Evolutionary conservation across 30 jellyfish, hydroid and myxozoan genomes (phyloP), one percentile per base, ranked within the genome.

Genomic region (Pseudorhiza aurosa): DNA sequence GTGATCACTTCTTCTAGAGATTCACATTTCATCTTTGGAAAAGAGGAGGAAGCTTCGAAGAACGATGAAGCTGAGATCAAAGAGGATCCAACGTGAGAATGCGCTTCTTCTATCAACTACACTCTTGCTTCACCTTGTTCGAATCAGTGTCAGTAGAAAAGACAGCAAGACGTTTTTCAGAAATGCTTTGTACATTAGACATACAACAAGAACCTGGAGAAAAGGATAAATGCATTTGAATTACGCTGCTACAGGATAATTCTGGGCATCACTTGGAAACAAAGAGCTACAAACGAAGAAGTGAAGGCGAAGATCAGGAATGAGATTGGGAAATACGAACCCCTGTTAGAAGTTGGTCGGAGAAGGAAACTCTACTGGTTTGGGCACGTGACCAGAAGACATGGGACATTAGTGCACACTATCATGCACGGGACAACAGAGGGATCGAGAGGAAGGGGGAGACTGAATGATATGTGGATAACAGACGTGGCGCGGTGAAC

Each of bases 81-180:
- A 7, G 59, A 21, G 10, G 96, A 85, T 55, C 93, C 96, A 33
- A 68, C 57, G 96, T 87, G n/a, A n/a, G n/a, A n/a, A 77, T 7
- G 96, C 39, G 11, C 33, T 8, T 68, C 46, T 47, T 22, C 14
- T 30, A 9, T 17, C 9, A 4, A 5, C 33, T 19, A n/a, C n/a
- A n/a, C n/a, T n/a, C n/a, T n/a, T n/a, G n/a, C n/a, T n/a, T n/a
- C n/a, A n/a, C n/a, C n/a, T n/a, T n/a, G n/a, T n/a, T n/a, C n/a
- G n/a, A n/a, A n/a, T n/a, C n/a, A n/a, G n/a, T n/a, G n/a, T n/a
- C n/a, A n/a, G n/a, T n/a, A n/a, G n/a, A n/a, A n/a, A n/a, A n/a
- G n/a, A n/a, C n/a, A n/a, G n/a, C n/a, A n/a, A n/a, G n/a, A n/a
- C n/a, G n/a, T n/a, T n/a, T n/a, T n/a, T n/a, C n/a, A n/a, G n/a